Evolutionary conservation across 1,140 invertebrate species (phyloP), one percentile per base, ranked within the genome.

Genomic region (Camponotus vicinus): DNA sequence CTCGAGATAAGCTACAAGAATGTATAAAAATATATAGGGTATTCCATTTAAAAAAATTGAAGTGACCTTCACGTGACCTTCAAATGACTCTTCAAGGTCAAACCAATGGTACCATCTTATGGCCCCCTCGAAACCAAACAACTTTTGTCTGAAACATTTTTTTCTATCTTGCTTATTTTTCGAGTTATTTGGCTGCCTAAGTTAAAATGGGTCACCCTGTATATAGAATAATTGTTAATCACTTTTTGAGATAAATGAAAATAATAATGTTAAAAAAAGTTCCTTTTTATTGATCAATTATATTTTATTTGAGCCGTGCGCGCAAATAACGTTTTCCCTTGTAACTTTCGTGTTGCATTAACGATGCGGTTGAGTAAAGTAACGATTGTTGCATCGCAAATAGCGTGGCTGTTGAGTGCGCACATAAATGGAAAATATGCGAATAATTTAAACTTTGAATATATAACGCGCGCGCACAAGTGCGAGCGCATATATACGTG

Each of bases 351-450:
- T 32, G 27, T 42, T 45, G 55, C 79, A 55, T 73, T 83, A 83
- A 83, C 57, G 55, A 75, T 15, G 37, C 37, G 67, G 79, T 61
- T 40, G 34, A 61, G 79, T 27, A 45, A 83, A 45, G 42, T 63
- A 75, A 83, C 34, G 42, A 49, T 42, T 75, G 40, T 49, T 49
- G 40, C 55, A 13, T 27, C 27, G 79, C 32, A 32, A 18, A 9
- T 73, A 49, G 18, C 18, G 63, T 32, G 32, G 55, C 42, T 13
- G 69, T 63, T n/a, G 55, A 63, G 69, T 42, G 55, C 40, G 15
- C 52, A 42, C 55, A 42, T 61, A 83, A 82, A 73, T 27, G 40
- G 40, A 73, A 73, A 49, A 73, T 45, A 61, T 18, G 79, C 64
- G 11, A 59, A 40, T 45, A 11, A 55, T 42, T 76, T 45, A 34